Evolutionary conservation across 2,888 invertebrate species (phyloP).

Genomic region (Arctia plantaginis): DNA sequence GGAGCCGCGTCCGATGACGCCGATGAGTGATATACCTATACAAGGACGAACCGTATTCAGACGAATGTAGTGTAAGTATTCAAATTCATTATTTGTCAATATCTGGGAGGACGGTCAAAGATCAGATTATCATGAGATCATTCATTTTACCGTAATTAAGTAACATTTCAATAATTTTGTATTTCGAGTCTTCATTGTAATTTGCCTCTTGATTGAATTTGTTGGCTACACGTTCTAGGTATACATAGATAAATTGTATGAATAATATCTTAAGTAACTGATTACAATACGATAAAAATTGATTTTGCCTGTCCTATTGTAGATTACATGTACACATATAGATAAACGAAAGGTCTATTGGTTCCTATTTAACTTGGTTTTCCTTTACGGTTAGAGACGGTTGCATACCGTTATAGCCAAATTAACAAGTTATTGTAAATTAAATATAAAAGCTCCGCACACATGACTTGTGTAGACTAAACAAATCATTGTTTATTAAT

Average conservation of each 20-base stretch:
- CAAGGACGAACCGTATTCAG: not conserved
- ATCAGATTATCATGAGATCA: not conserved
- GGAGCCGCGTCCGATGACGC: not conserved
- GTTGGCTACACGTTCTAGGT: not conserved
- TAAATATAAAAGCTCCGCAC: not conserved
- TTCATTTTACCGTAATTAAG: not conserved
- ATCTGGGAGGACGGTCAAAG: not conserved
- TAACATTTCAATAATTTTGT: not conserved
- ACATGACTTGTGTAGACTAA: constrained; percentile 8
- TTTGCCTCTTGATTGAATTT: not conserved
- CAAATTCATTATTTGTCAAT: not conserved
- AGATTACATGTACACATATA: not conserved
- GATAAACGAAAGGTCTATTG: not conserved
- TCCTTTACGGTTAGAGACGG: not conserved
- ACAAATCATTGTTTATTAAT: not conserved
- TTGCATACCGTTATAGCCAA: not conserved
- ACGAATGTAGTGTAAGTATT: not conserved
- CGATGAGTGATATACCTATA: not conserved
- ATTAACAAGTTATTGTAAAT: not conserved
- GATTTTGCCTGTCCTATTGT: not conserved
- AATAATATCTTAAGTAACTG: not conserved
- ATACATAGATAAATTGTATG: not conserved
- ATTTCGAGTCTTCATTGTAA: not conserved
- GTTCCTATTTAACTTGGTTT: not conserved
- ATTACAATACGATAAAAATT: not conserved